Evolutionary conservation across 2,797 vertebrate species (phyloP), one percentile per base, ranked within the genome.

Genomic region (Mallotus villosus): DNA sequence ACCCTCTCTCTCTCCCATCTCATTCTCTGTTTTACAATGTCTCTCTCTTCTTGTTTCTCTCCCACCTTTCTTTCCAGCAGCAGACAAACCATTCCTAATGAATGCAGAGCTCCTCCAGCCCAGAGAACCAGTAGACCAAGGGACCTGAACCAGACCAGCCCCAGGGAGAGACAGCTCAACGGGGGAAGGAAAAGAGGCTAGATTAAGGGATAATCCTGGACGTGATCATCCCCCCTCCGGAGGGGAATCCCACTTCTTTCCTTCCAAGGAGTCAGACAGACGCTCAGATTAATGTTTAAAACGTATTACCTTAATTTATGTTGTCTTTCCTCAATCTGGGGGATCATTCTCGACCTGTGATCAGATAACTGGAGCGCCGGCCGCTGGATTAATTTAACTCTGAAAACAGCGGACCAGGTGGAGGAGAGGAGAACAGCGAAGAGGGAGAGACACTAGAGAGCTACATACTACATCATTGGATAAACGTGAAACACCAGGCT

Each of bases 151-250:
- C 32, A 59, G 67, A 2, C 27, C 46, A 27, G 12, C 73, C 53
- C 67, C 72, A 59, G 70, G 75, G 58, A 74, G 68, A 75, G 41
- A 55, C 17, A 29, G 5, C 12, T n/a, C 51, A 65, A 16, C 24
- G 22, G 19, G 72, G 74, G 74, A 75, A 41, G 22, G 22, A 70
- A 80, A 72, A 77, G 79, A 86, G 73, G 73, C 84, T 75, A 85
- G 84, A 90, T 93, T 92, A 92, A 66, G 75, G 71, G 78, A 86
- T 92, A 90, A 93, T 91, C 90, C 80, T 78, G 79, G 82, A 85
- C 87, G 86, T 9, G 76, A 72, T 68, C 81, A 70, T 79, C 71
- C 77, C 74, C 78, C 75, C 84, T 79, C 81, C 79, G 12, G 71
- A 82, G 70, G 63, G n/a, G 24, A 27, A 24, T 68, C 68, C 37